Conservation (phyloP, 2,888 invertebrate genomes). For the Cistogaster globosa region DNA sequence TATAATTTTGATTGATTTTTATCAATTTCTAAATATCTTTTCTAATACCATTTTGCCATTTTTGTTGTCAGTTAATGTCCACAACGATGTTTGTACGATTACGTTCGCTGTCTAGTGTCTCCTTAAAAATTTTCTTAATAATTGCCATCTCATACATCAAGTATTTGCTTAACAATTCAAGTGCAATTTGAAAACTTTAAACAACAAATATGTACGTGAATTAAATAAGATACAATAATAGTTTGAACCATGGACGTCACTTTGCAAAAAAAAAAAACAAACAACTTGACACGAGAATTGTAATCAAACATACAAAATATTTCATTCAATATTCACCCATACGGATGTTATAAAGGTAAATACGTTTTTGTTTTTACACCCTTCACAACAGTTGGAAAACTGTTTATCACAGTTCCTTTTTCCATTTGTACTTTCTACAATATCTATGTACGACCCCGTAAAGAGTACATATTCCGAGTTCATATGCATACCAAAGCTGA, state of each 20-base stretch:
- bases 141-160: slow-evolving; percentile 56
- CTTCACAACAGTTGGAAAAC: no score
- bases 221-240: slow-evolving; percentile 21
- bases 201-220: not conserved
- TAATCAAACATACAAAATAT: no score
- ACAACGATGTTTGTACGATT: not conserved
- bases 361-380: no score
- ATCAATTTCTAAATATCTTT: slow-evolving; percentile 57
- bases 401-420: no score
- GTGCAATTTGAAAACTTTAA: slow-evolving; percentile 50
- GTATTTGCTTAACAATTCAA: slow-evolving; percentile 66
- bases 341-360: no score
- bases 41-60: slow-evolving; percentile 41
- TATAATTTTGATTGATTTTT: slow-evolving; percentile 62
- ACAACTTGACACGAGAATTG: not conserved
- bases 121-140: slow-evolving; percentile 40
- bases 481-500: no score
- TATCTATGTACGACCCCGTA: no score
- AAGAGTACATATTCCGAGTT: no score
- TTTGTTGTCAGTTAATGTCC: slow-evolving; percentile 49
- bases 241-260: slow-evolving; percentile 17
- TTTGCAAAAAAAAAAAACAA: slow-evolving; percentile 12
- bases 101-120: slow-evolving; percentile 8
- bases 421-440: no score
- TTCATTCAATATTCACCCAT: no score